These are phyloP conservation scores for Enteromius radiatus DNA, from an alignment of 2,797 vertebrate species.

Conservation along the genomic window DNA sequence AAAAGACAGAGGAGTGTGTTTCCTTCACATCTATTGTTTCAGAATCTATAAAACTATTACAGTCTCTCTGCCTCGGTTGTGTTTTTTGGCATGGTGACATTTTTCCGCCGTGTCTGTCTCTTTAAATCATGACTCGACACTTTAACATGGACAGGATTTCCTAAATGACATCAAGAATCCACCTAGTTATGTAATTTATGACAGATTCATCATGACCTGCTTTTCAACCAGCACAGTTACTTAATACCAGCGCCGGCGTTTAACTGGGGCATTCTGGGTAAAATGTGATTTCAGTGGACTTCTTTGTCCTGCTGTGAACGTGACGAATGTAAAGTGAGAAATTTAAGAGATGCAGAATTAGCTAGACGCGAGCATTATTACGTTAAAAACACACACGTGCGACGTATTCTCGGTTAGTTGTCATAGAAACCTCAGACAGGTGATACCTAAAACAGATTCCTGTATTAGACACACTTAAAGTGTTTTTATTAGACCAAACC, in stretches of 20 bases:
- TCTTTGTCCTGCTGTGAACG: background rate
- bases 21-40: conserved; percentile 8
- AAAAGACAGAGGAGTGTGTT: conserved; percentile 7
- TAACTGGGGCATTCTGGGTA: background rate
- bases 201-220: conserved; percentile 36
- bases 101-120: conserved; percentile 12
- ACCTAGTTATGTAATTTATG: conserved; percentile 58
- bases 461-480: conserved; percentile 36
- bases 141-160: conserved; percentile 60
- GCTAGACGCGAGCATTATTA: background rate
- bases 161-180: conserved; percentile 69
- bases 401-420: conserved; percentile 62
- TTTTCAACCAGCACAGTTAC: background rate
- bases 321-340: background rate
- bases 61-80: background rate
- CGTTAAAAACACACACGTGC: conserved; percentile 21
- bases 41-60: conserved; percentile 16
- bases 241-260: conserved; percentile 43
- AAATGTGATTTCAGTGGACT: background rate
- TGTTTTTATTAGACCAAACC: background rate
- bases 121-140: conserved; percentile 30
- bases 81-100: conserved; percentile 12
- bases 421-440: conserved; percentile 71
- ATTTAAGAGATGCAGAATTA: conserved; percentile 2
- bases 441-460: conserved; percentile 58